Evolutionary conservation across 1,140 invertebrate species (phyloP), one percentile per base, ranked within the genome.

Genomic region (Philopotamus ludificatus): DNA sequence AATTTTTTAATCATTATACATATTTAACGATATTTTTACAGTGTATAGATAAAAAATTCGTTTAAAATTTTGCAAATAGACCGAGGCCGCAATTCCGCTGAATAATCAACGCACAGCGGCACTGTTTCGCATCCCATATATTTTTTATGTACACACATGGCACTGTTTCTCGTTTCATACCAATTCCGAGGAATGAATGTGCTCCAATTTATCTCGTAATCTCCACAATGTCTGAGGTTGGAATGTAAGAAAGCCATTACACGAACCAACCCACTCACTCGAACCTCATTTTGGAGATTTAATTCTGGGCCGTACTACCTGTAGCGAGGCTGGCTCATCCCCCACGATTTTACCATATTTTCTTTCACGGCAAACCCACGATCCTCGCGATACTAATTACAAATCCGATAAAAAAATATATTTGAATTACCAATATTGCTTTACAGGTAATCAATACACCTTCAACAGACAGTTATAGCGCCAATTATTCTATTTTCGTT

Each of bases 131-230:
- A 54, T 21, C 22, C 18, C 23, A 51, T 51, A 51, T 51, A 51
- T 22, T 51, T 22, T 51, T 22, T 51, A 21, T 51, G 22, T 51
- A 8, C 16, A 51, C 21, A 22, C 22, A 4, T 28, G 22, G 3
- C 42, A 15, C 57, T 28, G 57, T 60, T 57, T 57, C 54, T 41
- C 23, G 44, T 47, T 60, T 60, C 57, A 49, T 60, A 60, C 39
- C 57, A 60, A 60, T 60, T 57, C 26, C 63, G 9, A 16, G 41
- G 54, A 65, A 65, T 58, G 63, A 65, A 65, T 65, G 63, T 65
- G 63, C 58, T 65, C 42, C 63, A 65, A 65, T 65, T 65, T 65
- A 65, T 65, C 53, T 57, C 53, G 63, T 65, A 65, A 65, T 65
- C 63, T 57, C 51, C 23, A 26, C 63, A 65, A 47, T 41, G 53